A percentile compares a stretch with the other conserved stretches of the same genome.
Evolutionary conservation across 2,113 vertebrate genomes (phyloP).

Genomic region (Anseranas semipalmata): DNA sequence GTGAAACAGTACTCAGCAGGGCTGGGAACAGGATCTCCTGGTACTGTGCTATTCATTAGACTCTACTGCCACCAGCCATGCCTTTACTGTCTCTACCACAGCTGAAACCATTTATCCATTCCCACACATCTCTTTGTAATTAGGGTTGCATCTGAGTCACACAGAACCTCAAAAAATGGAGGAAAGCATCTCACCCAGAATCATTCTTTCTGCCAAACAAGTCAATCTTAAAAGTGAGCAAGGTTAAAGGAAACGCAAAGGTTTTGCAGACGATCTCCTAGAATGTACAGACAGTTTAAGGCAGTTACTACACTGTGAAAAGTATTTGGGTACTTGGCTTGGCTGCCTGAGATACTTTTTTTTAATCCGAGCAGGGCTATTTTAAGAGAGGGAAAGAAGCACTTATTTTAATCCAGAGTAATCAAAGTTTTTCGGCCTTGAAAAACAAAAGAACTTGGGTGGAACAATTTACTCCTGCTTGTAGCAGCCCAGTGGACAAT

Average conservation of each 20-base stretch:
- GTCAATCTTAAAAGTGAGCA: not conserved
- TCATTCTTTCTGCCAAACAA: not conserved
- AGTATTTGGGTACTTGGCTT: not conserved
- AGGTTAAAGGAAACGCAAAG: not conserved
- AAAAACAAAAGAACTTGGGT: not conserved
- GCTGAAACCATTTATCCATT: not conserved
- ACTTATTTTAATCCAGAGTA: not conserved
- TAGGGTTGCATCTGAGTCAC: not conserved
- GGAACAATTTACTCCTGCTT: not conserved
- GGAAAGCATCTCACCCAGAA: not conserved
- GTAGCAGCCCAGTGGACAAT: not conserved
- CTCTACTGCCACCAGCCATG: not conserved
- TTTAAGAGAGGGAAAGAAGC: not conserved
- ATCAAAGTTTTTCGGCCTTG: not conserved
- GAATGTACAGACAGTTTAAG: not conserved
- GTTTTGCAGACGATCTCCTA: not conserved
- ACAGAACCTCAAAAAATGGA: not conserved
- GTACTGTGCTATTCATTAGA: slow-evolving; percentile 2
- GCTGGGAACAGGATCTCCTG: not conserved
- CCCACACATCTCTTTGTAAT: not conserved
- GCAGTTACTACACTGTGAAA: not conserved
- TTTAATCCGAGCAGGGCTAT: not conserved
- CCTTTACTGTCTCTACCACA: not conserved
- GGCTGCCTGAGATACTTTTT: not conserved
- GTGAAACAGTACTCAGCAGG: not conserved